Evolutionary conservation across 1,140 invertebrate genomes (phyloP).

Genomic region (Stegodyphus dumicola): DNA sequence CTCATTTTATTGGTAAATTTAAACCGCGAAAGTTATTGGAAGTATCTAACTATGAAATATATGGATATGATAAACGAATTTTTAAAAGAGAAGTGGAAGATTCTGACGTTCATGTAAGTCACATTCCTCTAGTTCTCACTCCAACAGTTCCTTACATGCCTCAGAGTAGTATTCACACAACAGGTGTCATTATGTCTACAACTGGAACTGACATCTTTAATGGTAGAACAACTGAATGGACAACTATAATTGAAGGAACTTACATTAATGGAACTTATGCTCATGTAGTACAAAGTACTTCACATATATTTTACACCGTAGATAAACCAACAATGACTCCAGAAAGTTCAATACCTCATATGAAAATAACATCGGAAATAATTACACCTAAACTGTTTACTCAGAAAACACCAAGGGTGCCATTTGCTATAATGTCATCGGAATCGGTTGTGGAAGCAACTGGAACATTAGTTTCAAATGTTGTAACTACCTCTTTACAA

Average conservation of each 20-base stretch:
- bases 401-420: background rate
- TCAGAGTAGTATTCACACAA: constrained; percentile 67
- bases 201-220: constrained; percentile 90
- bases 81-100: background rate
- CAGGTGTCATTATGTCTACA: constrained; percentile 86
- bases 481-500: background rate
- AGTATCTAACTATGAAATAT: background rate
- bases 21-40: constrained; percentile 27
- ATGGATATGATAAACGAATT: background rate
- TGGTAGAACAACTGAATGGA: constrained; percentile 91
- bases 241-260: constrained; percentile 87
- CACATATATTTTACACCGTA: constrained; percentile 70
- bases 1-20: background rate
- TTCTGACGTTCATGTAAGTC: background rate
- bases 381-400: background rate
- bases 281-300: constrained; percentile 84
- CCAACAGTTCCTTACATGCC: constrained; percentile 16
- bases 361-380: background rate
- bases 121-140: background rate
- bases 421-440: background rate
- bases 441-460: background rate
- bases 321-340: background rate
- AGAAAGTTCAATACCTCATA: background rate
- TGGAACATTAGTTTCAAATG: background rate
- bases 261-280: constrained; percentile 89